Evolutionary conservation across 2,888 invertebrate species (phyloP), one percentile per base, ranked within the genome.

Genomic region (Eretmocerus hayati): DNA sequence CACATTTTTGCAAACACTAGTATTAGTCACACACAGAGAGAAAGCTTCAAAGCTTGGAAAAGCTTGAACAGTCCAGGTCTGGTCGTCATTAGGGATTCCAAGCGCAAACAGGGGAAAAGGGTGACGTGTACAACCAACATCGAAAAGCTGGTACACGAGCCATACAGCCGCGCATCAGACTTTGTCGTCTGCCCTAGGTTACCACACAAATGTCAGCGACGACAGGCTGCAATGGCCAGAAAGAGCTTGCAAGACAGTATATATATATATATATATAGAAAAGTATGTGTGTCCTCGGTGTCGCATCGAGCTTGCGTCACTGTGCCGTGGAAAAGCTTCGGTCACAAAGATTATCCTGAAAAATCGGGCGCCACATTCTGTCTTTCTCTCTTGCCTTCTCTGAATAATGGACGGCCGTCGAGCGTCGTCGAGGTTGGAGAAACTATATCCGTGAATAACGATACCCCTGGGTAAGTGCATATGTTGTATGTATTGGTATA

Each of bases 371-470:
- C 45, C 40, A 53, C 53, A 50, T 46, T 48, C 26, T 33, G 35
- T 31, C 44, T 43, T 40, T 38, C 38, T 31, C 44, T 23, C 22
- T 23, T 19, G 30, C 23, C 18, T 35, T 22, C 48, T 18, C 16
- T 47, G 50, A 43, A 48, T 46, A 47, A 52, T 45, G 54, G 42
- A 57, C 37, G 44, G 19, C 38, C 48, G 33, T 9, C 16, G 13
- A 15, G 42, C 48, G 46, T 42, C 48, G 46, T 42, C 55, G 40
- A 45, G 52, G 56, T 56, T 9, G 16, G 26, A 18, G 30, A 33
- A 16, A 36, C 33, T 63, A 62, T 59, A n/a, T n/a, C 62, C 59
- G 61, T 62, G 62, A 63, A 59, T 63, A 63, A 63, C 63, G 62
- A 63, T 58, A 56, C 63, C 58, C 61, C 44, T 53, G 62, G 61